These are phyloP conservation scores for Netelia virgata DNA, from an alignment of 2,888 invertebrate species.

Conservation along the genomic window DNA sequence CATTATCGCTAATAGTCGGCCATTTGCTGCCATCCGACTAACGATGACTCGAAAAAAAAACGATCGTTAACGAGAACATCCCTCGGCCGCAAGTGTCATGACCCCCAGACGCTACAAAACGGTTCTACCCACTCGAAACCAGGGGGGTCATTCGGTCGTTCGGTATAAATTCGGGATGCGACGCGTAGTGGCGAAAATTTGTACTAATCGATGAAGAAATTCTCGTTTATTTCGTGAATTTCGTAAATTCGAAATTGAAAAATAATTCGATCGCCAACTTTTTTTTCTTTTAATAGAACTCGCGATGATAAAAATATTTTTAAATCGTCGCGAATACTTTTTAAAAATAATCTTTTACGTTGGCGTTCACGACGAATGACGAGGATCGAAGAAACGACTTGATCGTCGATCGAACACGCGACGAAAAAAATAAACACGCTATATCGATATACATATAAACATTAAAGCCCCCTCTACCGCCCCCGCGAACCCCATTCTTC, in stretches of 20 bases:
- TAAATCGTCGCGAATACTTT: no score
- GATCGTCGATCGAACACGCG: constrained; percentile 66
- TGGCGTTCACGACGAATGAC: constrained; percentile 3
- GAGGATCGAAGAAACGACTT: constrained; percentile 58
- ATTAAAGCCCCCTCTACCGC: constrained; percentile 72
- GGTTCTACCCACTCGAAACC: not conserved
- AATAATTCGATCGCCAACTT: no score
- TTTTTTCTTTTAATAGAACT: no score
- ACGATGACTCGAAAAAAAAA: constrained; percentile 65
- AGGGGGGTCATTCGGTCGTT: not conserved
- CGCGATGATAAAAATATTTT: no score
- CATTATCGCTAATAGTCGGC: constrained; percentile 25
- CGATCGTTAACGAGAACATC: constrained; percentile 63
- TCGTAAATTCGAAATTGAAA: not conserved
- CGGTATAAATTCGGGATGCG: not conserved
- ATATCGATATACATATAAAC: constrained; percentile 70
- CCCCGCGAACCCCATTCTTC: constrained; percentile 41
- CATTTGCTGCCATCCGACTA: constrained; percentile 30
- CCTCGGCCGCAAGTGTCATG: constrained; percentile 26
- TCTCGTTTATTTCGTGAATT: not conserved
- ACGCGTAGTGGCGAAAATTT: not conserved
- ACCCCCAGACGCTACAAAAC: constrained; percentile 19
- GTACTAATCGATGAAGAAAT: not conserved
- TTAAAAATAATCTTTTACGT: not conserved
- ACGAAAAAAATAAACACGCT: constrained; percentile 55